Conservation (phyloP, 2,888 invertebrate genomes). For the Pherbina coryleti region DNA sequence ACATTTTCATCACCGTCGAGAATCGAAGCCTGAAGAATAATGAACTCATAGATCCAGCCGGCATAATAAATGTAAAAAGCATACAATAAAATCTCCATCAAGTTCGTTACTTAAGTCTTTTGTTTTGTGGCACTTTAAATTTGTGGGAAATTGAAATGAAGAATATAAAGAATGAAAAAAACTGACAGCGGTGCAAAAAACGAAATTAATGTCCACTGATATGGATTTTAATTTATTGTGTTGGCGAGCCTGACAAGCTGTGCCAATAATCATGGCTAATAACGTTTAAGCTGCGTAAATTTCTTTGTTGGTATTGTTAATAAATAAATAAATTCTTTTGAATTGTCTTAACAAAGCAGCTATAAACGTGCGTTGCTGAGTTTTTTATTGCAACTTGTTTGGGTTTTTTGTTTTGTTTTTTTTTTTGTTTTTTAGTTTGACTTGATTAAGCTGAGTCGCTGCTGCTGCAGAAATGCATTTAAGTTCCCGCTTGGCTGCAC, state of each 20-base stretch:
- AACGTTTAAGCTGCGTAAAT: slow-evolving; percentile 67
- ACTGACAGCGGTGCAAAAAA: not conserved
- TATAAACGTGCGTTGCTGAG: not conserved
- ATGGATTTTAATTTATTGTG: slow-evolving; percentile 66
- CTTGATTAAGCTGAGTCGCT: not conserved
- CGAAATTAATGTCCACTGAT: slow-evolving; percentile 64
- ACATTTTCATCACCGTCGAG: too few relatives aligned
- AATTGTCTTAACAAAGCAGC: not conserved
- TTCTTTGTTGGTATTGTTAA: slow-evolving; percentile 66
- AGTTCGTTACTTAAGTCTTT: too few relatives aligned
- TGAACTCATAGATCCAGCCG: too few relatives aligned
- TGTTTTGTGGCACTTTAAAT: too few relatives aligned
- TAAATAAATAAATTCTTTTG: slow-evolving; percentile 61
- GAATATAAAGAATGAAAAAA: too few relatives aligned
- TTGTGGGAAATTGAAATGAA: too few relatives aligned
- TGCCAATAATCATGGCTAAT: slow-evolving; percentile 63
- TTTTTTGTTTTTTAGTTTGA: not conserved
- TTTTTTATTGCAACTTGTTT: not conserved
- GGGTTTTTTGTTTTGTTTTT: not conserved
- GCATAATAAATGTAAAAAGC: too few relatives aligned
- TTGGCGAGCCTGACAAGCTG: slow-evolving; percentile 29
- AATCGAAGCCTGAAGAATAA: too few relatives aligned
- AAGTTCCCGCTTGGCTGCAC: not conserved
- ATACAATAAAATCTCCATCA: too few relatives aligned
- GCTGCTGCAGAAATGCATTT: slow-evolving; percentile 11